phyloP scores from a whole-genome alignment of 2,888 invertebrate species.

The Acrobasis repandana region DNA sequence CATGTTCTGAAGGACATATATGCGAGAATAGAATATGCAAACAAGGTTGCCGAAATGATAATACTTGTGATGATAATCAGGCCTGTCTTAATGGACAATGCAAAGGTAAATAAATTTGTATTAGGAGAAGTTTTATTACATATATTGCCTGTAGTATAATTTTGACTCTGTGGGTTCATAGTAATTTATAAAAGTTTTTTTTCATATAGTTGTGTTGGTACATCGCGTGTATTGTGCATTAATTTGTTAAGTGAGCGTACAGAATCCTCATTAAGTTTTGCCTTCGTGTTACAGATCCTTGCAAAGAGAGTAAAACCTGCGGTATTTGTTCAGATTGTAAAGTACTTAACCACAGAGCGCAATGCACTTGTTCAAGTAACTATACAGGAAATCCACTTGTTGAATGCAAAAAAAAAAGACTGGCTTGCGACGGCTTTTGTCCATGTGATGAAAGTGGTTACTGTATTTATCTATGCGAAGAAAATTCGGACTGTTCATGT shows the following conservation, averaged over 20 bases:
- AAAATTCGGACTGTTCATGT: constrained; percentile 88
- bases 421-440: constrained; percentile 89
- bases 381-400: constrained; percentile 92
- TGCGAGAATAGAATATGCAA: constrained; percentile 94
- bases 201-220: too few species aligned
- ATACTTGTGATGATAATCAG: constrained; percentile 87
- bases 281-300: constrained; percentile 85
- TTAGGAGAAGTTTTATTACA: background rate
- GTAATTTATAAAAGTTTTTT: too few species aligned
- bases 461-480: constrained; percentile 87
- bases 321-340: constrained; percentile 92
- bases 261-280: constrained; percentile 17
- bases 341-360: constrained; percentile 92
- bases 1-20: constrained; percentile 91
- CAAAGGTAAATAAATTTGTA: constrained; percentile 77
- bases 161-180: background rate
- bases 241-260: too few species aligned
- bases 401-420: constrained; percentile 88
- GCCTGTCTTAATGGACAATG: constrained; percentile 93
- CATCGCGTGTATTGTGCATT: too few species aligned
- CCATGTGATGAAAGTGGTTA: constrained; percentile 92
- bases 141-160: constrained; percentile 10
- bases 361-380: constrained; percentile 92
- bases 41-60: constrained; percentile 93
- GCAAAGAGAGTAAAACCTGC: constrained; percentile 87